Percentiles rank a stretch among this genome's conserved stretches.
phyloP scores from a whole-genome alignment of 2,888 invertebrate genomes.

The Andrena hattorfiana region DNA sequence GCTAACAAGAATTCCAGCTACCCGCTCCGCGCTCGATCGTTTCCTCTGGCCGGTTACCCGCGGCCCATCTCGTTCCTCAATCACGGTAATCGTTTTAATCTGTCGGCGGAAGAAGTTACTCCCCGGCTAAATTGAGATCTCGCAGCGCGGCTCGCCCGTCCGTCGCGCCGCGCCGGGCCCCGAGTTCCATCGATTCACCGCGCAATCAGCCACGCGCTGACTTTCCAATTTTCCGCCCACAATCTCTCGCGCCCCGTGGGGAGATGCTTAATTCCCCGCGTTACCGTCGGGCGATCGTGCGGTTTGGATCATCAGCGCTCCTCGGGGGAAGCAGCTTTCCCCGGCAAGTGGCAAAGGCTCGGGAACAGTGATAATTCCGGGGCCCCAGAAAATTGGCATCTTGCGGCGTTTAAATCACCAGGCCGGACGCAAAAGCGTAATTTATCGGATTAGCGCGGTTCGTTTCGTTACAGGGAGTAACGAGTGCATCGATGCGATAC shows the following conservation, averaged over 20 bases:
- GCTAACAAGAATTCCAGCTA: slow-evolving; percentile 66
- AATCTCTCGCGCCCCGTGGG: neutral
- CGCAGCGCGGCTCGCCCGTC: slow-evolving; percentile 19
- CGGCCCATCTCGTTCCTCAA: slow-evolving; percentile 62
- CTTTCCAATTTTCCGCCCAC: slow-evolving; percentile 19
- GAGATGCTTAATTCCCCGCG: too few species aligned
- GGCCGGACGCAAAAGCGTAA: slow-evolving; percentile 39
- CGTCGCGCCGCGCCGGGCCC: neutral
- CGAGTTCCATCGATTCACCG: slow-evolving; percentile 46
- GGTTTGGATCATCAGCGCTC: neutral
- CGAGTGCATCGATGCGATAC: slow-evolving; percentile 70
- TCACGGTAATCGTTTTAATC: slow-evolving; percentile 75
- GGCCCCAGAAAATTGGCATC: slow-evolving; percentile 30
- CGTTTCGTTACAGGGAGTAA: slow-evolving; percentile 59
- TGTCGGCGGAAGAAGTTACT: slow-evolving; percentile 46
- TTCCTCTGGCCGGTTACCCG: slow-evolving; percentile 30
- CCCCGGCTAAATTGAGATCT: slow-evolving; percentile 67
- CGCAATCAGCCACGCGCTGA: slow-evolving; percentile 8
- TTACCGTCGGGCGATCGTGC: too few species aligned
- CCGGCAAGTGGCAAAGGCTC: neutral
- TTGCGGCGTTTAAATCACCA: slow-evolving; percentile 42
- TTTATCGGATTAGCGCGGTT: slow-evolving; percentile 58
- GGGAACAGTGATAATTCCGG: slow-evolving; percentile 14
- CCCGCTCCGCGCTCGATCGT: slow-evolving; percentile 45
- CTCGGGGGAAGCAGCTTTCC: neutral